Percentiles rank a stretch among this genome's conserved stretches.
phyloP scores from a whole-genome alignment of 2,113 vertebrate species.

The Malurus cyaneus region DNA sequence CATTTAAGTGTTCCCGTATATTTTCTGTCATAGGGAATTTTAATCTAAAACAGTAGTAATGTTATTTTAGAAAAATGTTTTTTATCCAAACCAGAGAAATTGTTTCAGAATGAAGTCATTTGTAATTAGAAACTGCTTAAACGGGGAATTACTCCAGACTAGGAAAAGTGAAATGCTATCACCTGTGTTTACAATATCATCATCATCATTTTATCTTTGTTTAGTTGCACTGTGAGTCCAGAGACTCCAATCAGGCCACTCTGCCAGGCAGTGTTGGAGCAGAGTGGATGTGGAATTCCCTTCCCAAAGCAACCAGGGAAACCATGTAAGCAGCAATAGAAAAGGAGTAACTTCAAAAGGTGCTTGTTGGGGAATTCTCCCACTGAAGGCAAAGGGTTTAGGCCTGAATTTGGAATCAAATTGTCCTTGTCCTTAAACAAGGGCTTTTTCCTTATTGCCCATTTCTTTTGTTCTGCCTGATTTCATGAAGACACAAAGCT shows the following conservation, averaged over 20 bases:
- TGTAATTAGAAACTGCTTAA: neutral
- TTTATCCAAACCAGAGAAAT: neutral
- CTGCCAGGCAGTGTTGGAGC: neutral
- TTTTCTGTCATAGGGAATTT: neutral
- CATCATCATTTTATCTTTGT: neutral
- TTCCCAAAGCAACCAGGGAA: neutral
- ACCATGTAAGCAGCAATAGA: neutral
- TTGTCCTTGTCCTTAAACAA: neutral
- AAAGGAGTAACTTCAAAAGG: neutral
- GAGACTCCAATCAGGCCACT: neutral
- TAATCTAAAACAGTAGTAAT: neutral
- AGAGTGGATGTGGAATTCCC: neutral
- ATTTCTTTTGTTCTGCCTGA: neutral
- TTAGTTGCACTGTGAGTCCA: neutral
- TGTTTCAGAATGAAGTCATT: neutral
- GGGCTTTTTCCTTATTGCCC: neutral
- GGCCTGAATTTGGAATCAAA: neutral
- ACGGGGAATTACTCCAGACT: neutral
- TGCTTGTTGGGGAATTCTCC: neutral
- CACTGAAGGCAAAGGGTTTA: neutral
- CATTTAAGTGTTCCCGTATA: neutral
- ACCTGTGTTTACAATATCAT: neutral
- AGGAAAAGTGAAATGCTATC: neutral
- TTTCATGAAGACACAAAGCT: neutral
- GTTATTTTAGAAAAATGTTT: neutral